These are phyloP conservation scores for Brachypodius melanocephalos DNA, from an alignment of 2,113 vertebrate species.

Conservation along the genomic window DNA sequence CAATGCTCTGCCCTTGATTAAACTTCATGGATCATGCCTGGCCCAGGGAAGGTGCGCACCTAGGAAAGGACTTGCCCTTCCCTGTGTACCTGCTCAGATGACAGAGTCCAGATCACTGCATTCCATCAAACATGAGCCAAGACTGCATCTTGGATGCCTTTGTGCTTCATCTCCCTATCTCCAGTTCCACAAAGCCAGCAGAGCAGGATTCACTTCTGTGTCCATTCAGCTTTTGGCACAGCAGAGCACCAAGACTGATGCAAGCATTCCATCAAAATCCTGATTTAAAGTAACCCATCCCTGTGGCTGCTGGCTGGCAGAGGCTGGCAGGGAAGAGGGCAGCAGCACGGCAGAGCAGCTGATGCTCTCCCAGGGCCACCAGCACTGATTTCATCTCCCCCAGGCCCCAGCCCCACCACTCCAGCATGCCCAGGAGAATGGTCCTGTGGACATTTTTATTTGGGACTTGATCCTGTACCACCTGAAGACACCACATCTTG, in stretches of 20 bases:
- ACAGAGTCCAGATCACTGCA: not conserved
- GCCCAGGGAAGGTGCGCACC: not conserved
- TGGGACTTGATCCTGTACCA: not conserved
- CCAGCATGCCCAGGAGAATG: fast-evolving
- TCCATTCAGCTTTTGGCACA: not conserved
- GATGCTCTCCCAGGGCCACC: not conserved
- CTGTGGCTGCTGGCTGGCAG: not conserved
- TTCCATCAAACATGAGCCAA: not conserved
- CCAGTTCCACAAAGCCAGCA: not conserved
- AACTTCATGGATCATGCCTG: not conserved
- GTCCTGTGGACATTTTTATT: not conserved
- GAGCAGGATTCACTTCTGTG: not conserved
- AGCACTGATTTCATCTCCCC: too few relatives aligned
- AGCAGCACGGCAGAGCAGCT: not conserved
- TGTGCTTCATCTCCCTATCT: not conserved
- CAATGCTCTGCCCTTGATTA: not conserved
- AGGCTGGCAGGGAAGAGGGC: not conserved
- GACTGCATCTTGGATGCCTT: not conserved
- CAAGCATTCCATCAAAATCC: not conserved
- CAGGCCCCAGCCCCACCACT: not conserved
- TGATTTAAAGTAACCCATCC: fast-evolving
- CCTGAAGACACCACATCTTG: not conserved
- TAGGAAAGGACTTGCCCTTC: not conserved
- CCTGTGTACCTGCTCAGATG: fast-evolving
- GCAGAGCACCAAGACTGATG: not conserved